A percentile compares a stretch with the other conserved stretches of the same genome.
Evolutionary conservation across 2,113 vertebrate genomes (phyloP).

Genomic region (Erythrolamprus reginae): DNA sequence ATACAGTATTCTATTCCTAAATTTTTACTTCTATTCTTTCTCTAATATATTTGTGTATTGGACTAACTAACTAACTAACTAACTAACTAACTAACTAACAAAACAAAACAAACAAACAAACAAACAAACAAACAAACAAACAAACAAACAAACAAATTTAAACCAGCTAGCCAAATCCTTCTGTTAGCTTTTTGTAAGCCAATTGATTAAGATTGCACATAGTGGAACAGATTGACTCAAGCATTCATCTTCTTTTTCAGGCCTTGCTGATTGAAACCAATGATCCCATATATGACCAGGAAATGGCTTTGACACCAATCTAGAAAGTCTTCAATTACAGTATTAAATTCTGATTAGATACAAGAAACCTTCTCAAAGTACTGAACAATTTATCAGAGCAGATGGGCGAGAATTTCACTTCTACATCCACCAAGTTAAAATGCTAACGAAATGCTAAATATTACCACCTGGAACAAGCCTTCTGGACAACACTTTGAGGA

Average conservation of each 20-base stretch:
- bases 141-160: no score
- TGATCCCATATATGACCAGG: not conserved
- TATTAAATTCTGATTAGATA: not conserved
- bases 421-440: not conserved
- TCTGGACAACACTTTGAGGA: not conserved
- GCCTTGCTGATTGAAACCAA: not conserved
- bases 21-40: no score
- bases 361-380: not conserved
- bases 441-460: not conserved
- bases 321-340: not conserved
- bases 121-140: no score
- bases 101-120: no score
- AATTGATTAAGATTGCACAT: not conserved
- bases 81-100: no score
- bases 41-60: no score
- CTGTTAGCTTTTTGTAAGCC: not conserved
- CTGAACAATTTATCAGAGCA: not conserved
- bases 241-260: not conserved
- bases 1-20: no score
- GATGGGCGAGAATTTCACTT: not conserved
- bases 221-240: not conserved
- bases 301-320: not conserved
- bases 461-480: not conserved
- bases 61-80: no score
- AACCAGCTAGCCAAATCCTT: not conserved